phyloP scores from a whole-genome alignment of 1,140 invertebrate genomes.

The Trichonephila clavata region DNA sequence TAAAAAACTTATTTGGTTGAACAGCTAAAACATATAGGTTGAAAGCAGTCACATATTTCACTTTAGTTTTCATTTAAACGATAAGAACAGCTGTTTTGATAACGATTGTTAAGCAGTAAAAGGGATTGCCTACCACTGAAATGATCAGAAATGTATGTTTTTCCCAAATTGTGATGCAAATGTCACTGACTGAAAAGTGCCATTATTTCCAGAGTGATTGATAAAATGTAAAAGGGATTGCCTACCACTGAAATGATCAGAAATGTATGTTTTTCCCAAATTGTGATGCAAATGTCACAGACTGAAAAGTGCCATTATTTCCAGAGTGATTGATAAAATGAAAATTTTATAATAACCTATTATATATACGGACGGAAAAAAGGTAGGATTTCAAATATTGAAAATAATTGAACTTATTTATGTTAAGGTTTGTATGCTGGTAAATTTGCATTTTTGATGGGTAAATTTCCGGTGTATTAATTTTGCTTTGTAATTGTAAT shows the following conservation, averaged over 20 bases:
- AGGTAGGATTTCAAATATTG: not conserved
- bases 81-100: conserved; percentile 56
- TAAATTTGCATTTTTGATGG: too few relatives aligned
- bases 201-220: conserved; percentile 32
- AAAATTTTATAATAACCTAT: not conserved
- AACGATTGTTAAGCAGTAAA: conserved; percentile 54
- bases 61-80: not conserved
- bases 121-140: conserved; percentile 8
- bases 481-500: too few relatives aligned
- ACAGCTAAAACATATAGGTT: not conserved
- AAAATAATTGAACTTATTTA: not conserved
- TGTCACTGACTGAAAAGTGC: conserved; percentile 1
- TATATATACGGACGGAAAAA: not conserved
- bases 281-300: conserved; percentile 40
- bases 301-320: conserved; percentile 26
- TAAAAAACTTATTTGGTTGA: not conserved
- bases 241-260: too few relatives aligned
- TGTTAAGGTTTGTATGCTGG: too few relatives aligned
- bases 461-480: too few relatives aligned
- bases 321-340: conserved; percentile 14
- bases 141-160: conserved; percentile 32
- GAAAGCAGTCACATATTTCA: conserved; percentile 42
- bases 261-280: too few relatives aligned
- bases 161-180: conserved; percentile 40
- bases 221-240: conserved; percentile 13